Base-by-base conservation (phyloP, 2,888 invertebrate genomes). In the Liodrosophila aerea region DNA sequence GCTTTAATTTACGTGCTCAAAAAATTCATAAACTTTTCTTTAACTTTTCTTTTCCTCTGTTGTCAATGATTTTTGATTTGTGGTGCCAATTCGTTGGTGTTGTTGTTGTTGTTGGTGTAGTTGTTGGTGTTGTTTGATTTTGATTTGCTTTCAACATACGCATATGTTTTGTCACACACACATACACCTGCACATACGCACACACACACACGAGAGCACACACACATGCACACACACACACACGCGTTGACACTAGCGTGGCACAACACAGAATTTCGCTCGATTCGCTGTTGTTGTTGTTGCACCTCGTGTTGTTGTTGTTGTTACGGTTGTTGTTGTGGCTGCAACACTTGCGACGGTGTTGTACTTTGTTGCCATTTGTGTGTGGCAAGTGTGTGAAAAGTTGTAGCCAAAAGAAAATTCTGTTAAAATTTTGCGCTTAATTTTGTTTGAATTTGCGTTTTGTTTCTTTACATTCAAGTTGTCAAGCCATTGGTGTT, bases 311-410 rank as follows among this genome's bases (percentile, higher is more conserved):
- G 49, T 11, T 40, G 56, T 29, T 36, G 63, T 41, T 50, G 64
- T 44, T 34, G 50, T 16, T 33, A 52, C 13, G 41, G 69, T 36
- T 31, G 65, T 63, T 60, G 59, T 29, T 53, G 46, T 27, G 41
- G 62, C 15, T 50, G 67, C 67, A 62, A 58, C 71, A 70, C 50
- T 64, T 45, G 70, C 71, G 70, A 43, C 73, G 71, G 70, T 72
- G 33, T 69, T 29, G 47, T 31, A 49, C 47, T 39, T 47, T 64
- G 31, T 61, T 70, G 51, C 68, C 68, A 64, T 67, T 64, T 54
- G 39, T 51, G 47, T 33, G 22, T 31, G 39, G 34, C 22, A 37
- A 61, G 45, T 37, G 39, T 29, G 33, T 60, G 18, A 39, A 54
- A 34, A 37, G 36, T 56, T 36, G 12, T 34, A 1, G 43, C 40